A percentile compares a stretch with the other conserved stretches of the same genome.
Conservation (phyloP, 2,113 vertebrate genomes). For the Strigops habroptila region DNA sequence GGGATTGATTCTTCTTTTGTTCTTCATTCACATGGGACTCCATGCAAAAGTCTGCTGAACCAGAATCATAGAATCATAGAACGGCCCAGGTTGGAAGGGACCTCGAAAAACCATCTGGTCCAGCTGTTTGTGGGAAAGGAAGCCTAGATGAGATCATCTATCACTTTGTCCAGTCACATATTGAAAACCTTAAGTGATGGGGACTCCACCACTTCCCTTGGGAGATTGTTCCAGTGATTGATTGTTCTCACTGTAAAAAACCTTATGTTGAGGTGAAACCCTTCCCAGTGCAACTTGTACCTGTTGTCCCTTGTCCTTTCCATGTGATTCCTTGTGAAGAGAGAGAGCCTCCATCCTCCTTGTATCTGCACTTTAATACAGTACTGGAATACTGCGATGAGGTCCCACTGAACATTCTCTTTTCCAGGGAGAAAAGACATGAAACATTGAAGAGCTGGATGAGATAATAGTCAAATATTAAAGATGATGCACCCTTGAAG, state of each 20-base stretch:
- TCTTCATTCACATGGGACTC: not conserved
- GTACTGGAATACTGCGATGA: not conserved
- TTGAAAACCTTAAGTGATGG: not conserved
- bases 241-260: not conserved
- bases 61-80: not conserved
- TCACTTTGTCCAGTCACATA: not conserved
- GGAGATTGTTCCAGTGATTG: not conserved
- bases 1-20: not conserved
- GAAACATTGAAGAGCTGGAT: not conserved
- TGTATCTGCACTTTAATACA: not conserved
- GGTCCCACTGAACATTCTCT: not conserved
- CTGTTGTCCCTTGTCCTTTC: not conserved
- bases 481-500: not conserved
- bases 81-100: not conserved
- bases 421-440: not conserved
- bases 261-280: not conserved
- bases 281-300: not conserved
- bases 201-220: rapidly evolving
- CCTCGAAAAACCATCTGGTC: not conserved
- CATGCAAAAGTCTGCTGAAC: not conserved
- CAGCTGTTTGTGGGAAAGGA: not conserved
- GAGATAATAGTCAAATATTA: not conserved
- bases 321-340: not conserved
- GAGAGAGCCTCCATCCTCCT: not conserved
- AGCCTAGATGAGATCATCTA: not conserved